phyloP scores from a whole-genome alignment of 2,113 vertebrate species.

The Neoarius graeffei region DNA sequence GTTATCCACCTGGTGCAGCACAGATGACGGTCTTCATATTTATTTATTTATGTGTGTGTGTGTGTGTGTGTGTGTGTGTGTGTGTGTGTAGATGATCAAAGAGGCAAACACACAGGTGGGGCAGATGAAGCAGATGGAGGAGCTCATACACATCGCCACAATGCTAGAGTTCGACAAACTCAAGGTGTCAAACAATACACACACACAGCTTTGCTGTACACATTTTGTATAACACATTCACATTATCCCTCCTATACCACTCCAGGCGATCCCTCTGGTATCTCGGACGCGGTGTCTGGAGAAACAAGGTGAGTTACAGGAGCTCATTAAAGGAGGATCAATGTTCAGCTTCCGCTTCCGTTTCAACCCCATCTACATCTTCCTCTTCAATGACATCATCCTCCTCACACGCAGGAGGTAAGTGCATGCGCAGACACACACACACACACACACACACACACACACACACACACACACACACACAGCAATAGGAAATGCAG shows the following conservation, averaged over 20 bases:
- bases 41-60: background rate
- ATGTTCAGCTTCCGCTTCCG: slow-evolving; percentile 72
- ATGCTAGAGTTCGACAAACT: slow-evolving; percentile 77
- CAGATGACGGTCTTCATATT: background rate
- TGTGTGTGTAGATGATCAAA: slow-evolving; percentile 71
- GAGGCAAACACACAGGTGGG: slow-evolving; percentile 77
- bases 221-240: background rate
- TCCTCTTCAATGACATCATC: slow-evolving; percentile 79
- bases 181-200: slow-evolving; percentile 66
- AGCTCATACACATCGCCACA: slow-evolving; percentile 74
- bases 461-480: background rate
- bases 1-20: background rate
- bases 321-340: slow-evolving; percentile 68
- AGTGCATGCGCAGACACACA: background rate
- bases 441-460: background rate
- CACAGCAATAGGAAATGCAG: background rate
- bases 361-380: slow-evolving; percentile 72
- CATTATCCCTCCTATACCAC: background rate
- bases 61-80: background rate
- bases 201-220: background rate
- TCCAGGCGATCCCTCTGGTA: slow-evolving; percentile 76
- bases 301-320: slow-evolving; percentile 74
- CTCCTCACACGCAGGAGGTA: slow-evolving; percentile 76
- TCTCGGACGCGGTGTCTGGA: slow-evolving; percentile 74
- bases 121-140: slow-evolving; percentile 79